Evolutionary conservation across 2,888 invertebrate genomes (phyloP).

Genomic region (Erebia epiphron): DNA sequence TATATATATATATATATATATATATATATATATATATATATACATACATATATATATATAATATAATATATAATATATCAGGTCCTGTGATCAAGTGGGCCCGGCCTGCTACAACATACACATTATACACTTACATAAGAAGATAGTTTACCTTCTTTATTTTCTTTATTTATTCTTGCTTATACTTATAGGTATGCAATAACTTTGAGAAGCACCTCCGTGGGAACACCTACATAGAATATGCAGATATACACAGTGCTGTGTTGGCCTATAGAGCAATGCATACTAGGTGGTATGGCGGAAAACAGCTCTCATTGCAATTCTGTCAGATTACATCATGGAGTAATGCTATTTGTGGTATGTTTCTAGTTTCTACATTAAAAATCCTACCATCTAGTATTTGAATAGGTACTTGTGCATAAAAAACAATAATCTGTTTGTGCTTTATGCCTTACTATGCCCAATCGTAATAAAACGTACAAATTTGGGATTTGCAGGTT

Average conservation of each 20-base stretch:
- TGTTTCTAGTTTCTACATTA: constrained; percentile 13
- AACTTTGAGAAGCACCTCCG: constrained; percentile 93
- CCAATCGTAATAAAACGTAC: too few species aligned
- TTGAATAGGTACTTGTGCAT: too few species aligned
- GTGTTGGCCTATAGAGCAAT: constrained; percentile 88
- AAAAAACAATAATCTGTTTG: background rate
- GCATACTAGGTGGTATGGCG: constrained; percentile 94
- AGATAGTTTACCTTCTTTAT: background rate
- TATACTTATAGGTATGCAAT: constrained; percentile 83
- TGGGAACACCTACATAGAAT: constrained; percentile 96
- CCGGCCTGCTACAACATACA: too few species aligned
- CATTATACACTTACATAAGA: too few species aligned
- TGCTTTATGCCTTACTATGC: background rate
- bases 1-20: too few species aligned
- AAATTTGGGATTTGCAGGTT: too few species aligned
- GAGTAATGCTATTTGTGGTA: constrained; percentile 95
- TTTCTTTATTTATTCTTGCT: background rate
- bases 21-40: too few species aligned
- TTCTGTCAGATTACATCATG: constrained; percentile 91
- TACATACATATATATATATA: too few species aligned
- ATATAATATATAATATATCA: too few species aligned
- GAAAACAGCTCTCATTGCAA: constrained; percentile 90
- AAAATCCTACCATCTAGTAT: background rate
- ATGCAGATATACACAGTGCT: constrained; percentile 83
- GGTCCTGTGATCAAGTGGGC: too few species aligned